Evolutionary conservation across 1,140 invertebrate species (phyloP), one percentile per base, ranked within the genome.

Genomic region (Rhagoletis pomonella): DNA sequence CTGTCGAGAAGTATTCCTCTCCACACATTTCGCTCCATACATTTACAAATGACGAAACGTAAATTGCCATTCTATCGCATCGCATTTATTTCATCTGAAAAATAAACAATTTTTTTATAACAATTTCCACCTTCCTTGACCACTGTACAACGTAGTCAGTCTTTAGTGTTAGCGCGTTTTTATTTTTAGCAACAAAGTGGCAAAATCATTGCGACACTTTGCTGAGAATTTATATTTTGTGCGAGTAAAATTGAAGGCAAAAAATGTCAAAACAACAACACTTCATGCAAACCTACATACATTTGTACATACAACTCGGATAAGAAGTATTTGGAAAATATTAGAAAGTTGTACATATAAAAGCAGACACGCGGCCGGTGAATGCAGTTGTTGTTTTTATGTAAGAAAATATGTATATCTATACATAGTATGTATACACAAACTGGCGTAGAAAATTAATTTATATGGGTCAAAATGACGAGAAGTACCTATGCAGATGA

Each of bases 161-260:
- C 42, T 17, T 4, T 42, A 73, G 39, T 73, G 67, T 55, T 81
- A 1, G 47, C 44, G 73, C 44, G 47, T 55, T 81, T 81, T 55
- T 81, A 81, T 81, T 81, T 81, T 81, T 81, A 81, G 47, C 73
- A 81, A 81, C 47, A 81, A 81, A 81, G 47, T 73, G 47, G 47
- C 7, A 81, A 81, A 17, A 81, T n/a, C 44, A 47, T 81, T 81
- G 44, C 73, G 39, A 73, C 44, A 67, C 64, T 67, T 67, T 67
- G 19, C 39, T 42, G 12, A 67, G 19, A 29, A 67, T 67, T 73
- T 73, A 73, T 73, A 44, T 73, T 73, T 73, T 73, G 5, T 17
- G 67, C 42, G 64, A 67, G 64, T 44, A 39, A 47, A 73, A 44
- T 73, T 73, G 42, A 44, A 44, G 44, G 39, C n/a, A 42, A 47